Evolutionary conservation across 2,797 vertebrate genomes (phyloP).

Genomic region (Acanthiza pusilla): DNA sequence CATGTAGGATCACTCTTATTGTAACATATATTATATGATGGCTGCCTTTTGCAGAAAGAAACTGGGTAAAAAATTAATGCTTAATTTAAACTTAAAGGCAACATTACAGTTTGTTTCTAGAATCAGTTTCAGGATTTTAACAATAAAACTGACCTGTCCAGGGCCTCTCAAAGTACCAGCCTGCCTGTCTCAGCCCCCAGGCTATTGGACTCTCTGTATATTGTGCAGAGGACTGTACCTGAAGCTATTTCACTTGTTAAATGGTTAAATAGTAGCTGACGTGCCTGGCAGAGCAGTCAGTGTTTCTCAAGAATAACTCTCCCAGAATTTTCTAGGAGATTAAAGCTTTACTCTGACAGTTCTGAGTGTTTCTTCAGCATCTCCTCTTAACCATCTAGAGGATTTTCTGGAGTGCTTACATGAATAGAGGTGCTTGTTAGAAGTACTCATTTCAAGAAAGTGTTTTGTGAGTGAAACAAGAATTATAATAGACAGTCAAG

Average conservation of each 20-base stretch:
- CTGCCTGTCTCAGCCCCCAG: neutral
- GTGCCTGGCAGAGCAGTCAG: neutral
- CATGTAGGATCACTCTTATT: neutral
- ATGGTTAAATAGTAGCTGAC: neutral
- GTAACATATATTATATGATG: neutral
- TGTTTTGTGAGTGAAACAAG: slow-evolving; percentile 17
- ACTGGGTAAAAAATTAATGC: neutral
- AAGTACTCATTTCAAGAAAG: slow-evolving; percentile 32
- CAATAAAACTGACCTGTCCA: neutral
- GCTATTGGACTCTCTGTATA: neutral
- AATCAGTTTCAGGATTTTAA: neutral
- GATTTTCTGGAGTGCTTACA: slow-evolving; percentile 49
- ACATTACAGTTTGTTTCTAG: neutral
- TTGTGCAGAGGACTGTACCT: neutral
- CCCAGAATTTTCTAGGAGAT: neutral
- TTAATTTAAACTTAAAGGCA: neutral
- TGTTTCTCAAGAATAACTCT: neutral
- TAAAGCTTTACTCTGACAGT: neutral
- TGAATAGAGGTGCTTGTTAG: slow-evolving; percentile 31
- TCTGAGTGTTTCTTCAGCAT: slow-evolving; percentile 23
- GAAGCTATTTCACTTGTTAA: neutral
- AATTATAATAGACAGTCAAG: slow-evolving; percentile 22
- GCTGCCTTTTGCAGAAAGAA: neutral
- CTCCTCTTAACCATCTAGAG: slow-evolving; percentile 3
- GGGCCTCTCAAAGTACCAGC: neutral